Evolutionary conservation across 1,140 invertebrate genomes (phyloP), one percentile per base, ranked within the genome.

Genomic region (Helicoverpa armigera): DNA sequence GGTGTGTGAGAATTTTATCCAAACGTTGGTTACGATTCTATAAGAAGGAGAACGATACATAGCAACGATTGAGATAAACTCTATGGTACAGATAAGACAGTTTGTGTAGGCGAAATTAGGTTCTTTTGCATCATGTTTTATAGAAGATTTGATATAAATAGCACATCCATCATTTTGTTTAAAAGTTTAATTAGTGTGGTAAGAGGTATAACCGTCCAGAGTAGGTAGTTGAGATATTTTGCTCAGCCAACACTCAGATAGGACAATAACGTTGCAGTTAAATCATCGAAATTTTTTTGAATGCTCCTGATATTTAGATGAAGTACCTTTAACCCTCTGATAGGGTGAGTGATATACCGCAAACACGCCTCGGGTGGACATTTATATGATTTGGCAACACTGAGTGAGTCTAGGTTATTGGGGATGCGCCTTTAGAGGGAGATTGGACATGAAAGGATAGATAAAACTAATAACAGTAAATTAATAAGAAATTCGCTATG

Each of bases 301-400:
- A 69, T 69, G n/a, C 65, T 69, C n/a, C 65, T 13, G 7, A 69
- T 69, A 50, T 69, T 69, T 2, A 50, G 35, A 69, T 69, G 65
- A 16, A 69, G 35, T 48, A 69, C 12, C 9, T 69, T 69, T 11
- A 16, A 51, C 29, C 23, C 13, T 35, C 5, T 35, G 5, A 13
- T 35, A 3, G 61, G 29, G 10, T 3, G 0, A 35, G n/a, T 35
- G 2, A 63, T 31, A 35, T 14, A 31, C 61, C 31, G 61, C 23
- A 5, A 35, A 5, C 61, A 63, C 9, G 0, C 4, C 14, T 35
- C 61, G 12, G 61, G 61, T 13, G 12, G 3, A 43, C 61, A 63
- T 35, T 35, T 31, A 29, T 35, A 13, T 2, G 61, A 63, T 35
- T 63, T 35, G 1, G 61, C 23, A 7, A 63, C 61, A 13, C 10